These are phyloP conservation scores for Paracyclopina nana DNA, from an alignment of 1,140 invertebrate species.

Conservation along the genomic window DNA sequence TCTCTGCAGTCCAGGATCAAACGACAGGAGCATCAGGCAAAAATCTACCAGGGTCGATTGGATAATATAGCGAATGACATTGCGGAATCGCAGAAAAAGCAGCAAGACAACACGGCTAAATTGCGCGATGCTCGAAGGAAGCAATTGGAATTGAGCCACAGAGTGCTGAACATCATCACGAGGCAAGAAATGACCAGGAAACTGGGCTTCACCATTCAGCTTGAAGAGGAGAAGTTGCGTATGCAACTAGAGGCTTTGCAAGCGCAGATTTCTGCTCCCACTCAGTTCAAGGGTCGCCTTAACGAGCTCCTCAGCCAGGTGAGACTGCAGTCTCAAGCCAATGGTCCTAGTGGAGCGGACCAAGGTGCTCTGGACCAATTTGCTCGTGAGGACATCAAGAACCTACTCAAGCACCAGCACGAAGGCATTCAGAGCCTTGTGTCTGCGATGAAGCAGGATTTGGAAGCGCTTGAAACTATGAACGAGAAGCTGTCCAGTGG, in stretches of 20 bases:
- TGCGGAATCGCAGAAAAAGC: conserved; percentile 42
- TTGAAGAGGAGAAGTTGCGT: conserved; percentile 67
- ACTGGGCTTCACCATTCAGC: conserved; percentile 56
- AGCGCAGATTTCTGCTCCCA: conserved; percentile 64
- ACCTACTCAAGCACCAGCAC: conserved; percentile 16
- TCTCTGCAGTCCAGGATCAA: conserved; percentile 62
- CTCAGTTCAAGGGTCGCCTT: conserved; percentile 73
- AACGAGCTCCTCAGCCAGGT: conserved; percentile 68
- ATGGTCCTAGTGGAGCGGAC: conserved; percentile 3
- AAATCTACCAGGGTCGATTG: conserved; percentile 37
- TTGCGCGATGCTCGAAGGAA: conserved; percentile 51
- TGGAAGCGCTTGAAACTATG: conserved; percentile 7
- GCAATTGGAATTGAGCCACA: conserved; percentile 49
- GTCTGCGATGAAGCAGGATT: not conserved
- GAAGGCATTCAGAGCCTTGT: conserved; percentile 15
- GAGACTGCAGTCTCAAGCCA: conserved; percentile 7
- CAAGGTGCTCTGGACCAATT: conserved; percentile 17
- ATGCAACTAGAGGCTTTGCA: conserved; percentile 64
- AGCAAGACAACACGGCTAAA: conserved; percentile 42
- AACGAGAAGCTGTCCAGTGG: no score
- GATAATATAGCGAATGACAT: conserved; percentile 53
- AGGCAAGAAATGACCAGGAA: conserved; percentile 67
- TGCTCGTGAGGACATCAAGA: conserved; percentile 4
- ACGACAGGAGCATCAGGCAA: conserved; percentile 30
- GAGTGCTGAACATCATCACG: conserved; percentile 53